Evolutionary conservation across 2,888 invertebrate species (phyloP), one percentile per base, ranked within the genome.

Genomic region (Digitonthophagus gazella): DNA sequence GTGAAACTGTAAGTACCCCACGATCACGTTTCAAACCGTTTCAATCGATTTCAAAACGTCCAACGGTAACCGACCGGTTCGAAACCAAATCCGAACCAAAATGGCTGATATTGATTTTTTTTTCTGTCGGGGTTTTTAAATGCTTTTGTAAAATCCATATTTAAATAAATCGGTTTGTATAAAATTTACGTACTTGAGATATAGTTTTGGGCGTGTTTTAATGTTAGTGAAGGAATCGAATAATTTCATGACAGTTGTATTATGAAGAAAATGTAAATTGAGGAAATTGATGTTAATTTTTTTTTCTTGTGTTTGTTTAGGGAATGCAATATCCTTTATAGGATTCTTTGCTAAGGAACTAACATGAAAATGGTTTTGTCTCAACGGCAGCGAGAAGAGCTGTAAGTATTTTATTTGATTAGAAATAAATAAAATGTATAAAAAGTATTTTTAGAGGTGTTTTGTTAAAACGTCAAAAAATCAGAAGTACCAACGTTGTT

Each of bases 321-420:
- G 80, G 81, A 74, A 81, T 81, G 81, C 77, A 78, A 78, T 82
- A 81, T 72, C 74, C 73, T 72, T 74, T 71, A 75, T 74, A 72
- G 67, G 67, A 74, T 72, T 72, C 78, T 75, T 75, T 76, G 78
- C 79, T 79, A 80, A 79, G 79, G 79, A 82, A 79, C 75, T 81
- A 91, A 88, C 86, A 95, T 95, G 96, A 96, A 95, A 95, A 98
- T 98, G 97, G 97, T 97, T 89, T 91, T 98, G 90, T 97, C 97
- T 86, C 97, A 97, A 91, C 95, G 97, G 89, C 97, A 98, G 92
- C 93, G 96, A 90, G 98, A 98, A 91, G 97, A 98, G 93, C 92
- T 98, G 98, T 97, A 87, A 96, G 97, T 95, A 68, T n/a, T n/a
- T n/a, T n/a, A n/a, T n/a, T n/a, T n/a, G n/a, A n/a, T n/a, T n/a